Evolutionary conservation across 1,140 invertebrate species (phyloP), one percentile per base, ranked within the genome.

Genomic region (Araneus ventricosus): DNA sequence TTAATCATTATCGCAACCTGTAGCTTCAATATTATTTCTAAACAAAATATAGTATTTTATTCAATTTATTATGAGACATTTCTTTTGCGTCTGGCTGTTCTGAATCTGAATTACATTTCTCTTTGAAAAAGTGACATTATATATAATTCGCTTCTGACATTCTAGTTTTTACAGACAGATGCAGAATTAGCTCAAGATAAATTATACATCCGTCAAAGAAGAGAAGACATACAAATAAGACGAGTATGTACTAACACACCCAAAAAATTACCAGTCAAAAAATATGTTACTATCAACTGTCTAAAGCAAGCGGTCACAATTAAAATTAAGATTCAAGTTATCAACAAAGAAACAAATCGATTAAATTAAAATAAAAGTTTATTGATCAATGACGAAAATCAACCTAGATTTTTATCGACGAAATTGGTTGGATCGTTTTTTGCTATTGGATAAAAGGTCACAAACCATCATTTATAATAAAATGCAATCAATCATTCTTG

Each of bases 291-390:
- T 52, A 52, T 34, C 5, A 37, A 14, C 30, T 75, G 30, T 34
- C 5, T 20, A 34, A 37, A 75, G 22, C 30, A 22, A 75, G 34
- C 37, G 30, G 17, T 17, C 30, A 37, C 30, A 37, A 75, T 75
- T 75, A 75, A 52, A 75, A 75, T 75, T 34, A 75, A 75, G 70
- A 75, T 34, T 75, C 70, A 75, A 75, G 70, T 75, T 75, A 75
- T 37, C 70, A 37, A 37, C 70, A 75, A 14, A 30, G 70, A 37
- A 75, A 37, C 30, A 75, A 75, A 75, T 75, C 70, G 70, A 75
- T 34, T 75, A 34, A 75, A 75, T 75, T 20, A 75, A 34, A 75
- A 75, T 34, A 75, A 75, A 37, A 75, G 34, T 37, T 75, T 75
- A 37, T 75, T 75, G 70, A 37, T 34, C 30, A 37, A 37, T 34